Percentiles rank a stretch among this genome's conserved stretches.
phyloP scores from a whole-genome alignment of 2,888 invertebrate species.

The Syrphus vitripennis region DNA sequence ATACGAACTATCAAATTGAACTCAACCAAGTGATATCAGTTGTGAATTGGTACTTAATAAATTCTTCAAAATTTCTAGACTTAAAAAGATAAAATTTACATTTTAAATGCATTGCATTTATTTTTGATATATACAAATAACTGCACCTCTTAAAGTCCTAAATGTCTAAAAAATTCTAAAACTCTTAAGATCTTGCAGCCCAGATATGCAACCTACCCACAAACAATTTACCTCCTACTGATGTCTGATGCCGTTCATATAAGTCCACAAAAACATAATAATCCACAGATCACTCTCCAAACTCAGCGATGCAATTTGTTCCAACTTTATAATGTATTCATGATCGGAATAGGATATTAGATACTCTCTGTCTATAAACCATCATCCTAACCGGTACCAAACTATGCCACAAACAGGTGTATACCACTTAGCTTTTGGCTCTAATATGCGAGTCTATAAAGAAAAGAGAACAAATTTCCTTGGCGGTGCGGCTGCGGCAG shows the following conservation, averaged over 20 bases:
- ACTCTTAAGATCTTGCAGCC: not conserved
- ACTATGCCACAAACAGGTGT: slow-evolving; percentile 41
- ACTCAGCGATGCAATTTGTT: slow-evolving; percentile 25
- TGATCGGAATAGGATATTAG: slow-evolving; percentile 22
- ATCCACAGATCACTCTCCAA: slow-evolving; percentile 21
- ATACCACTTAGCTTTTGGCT: slow-evolving; percentile 14
- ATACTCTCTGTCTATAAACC: slow-evolving; percentile 12
- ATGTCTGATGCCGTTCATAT: not conserved
- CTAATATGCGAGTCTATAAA: slow-evolving; percentile 1
- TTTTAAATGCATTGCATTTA: not conserved
- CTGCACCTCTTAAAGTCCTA: not conserved
- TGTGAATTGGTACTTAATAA: too few relatives aligned
- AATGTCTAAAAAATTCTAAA: not conserved
- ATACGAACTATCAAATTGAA: too few relatives aligned
- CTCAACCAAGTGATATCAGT: too few relatives aligned
- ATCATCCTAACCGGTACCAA: slow-evolving; percentile 36
- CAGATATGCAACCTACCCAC: slow-evolving; percentile 11
- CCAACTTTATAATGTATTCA: slow-evolving; percentile 14
- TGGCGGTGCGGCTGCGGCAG: not conserved
- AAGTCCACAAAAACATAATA: slow-evolving; percentile 14
- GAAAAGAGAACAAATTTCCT: slow-evolving; percentile 14
- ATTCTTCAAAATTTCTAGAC: too few relatives aligned
- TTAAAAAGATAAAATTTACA: not conserved
- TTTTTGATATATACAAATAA: too few relatives aligned
- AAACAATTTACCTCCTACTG: slow-evolving; percentile 15